phyloP scores from a whole-genome alignment of 30 jellyfish, hydroid and myxozoan genomes.

The Sanderia malayensis region DNA sequence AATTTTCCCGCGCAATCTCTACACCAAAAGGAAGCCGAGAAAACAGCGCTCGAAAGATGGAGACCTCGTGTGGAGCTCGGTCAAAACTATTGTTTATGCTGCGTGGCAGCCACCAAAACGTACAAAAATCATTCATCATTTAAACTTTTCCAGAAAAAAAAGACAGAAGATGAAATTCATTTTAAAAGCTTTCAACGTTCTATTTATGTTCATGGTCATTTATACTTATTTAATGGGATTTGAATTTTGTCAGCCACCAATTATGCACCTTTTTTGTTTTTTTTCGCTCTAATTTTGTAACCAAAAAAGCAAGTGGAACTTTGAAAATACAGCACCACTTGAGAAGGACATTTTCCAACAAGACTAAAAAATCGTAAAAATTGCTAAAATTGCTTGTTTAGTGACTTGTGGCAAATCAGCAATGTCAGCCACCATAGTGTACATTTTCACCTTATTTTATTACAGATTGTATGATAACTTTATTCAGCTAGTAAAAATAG shows the following conservation, averaged over 20 bases:
- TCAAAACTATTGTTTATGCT: background rate
- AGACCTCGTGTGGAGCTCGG: too few relatives aligned
- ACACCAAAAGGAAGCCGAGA: conserved; percentile 1
- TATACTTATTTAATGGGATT: too few relatives aligned
- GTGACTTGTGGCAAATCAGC: background rate
- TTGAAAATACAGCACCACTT: background rate
- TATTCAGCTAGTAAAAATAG: background rate
- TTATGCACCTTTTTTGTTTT: background rate
- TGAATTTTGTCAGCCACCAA: conserved; percentile 1
- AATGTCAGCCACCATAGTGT: conserved; percentile 2
- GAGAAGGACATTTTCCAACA: conserved; percentile 2
- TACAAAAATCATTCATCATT: background rate
- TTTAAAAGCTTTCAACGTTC: background rate
- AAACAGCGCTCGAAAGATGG: too few relatives aligned
- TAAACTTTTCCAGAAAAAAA: background rate
- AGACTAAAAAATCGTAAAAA: background rate
- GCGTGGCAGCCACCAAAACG: conserved; percentile 6
- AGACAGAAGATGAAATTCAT: conserved; percentile 1
- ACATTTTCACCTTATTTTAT: background rate
- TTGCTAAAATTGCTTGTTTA: conserved; percentile 1
- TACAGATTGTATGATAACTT: background rate
- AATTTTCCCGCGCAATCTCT: conserved; percentile 1
- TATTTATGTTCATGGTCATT: conserved; percentile 1
- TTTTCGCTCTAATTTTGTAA: background rate
- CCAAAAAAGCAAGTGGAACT: conserved; percentile 1